Base-by-base conservation (phyloP, 2,888 invertebrate genomes). In the Sinohyriopsis cumingii region DNA sequence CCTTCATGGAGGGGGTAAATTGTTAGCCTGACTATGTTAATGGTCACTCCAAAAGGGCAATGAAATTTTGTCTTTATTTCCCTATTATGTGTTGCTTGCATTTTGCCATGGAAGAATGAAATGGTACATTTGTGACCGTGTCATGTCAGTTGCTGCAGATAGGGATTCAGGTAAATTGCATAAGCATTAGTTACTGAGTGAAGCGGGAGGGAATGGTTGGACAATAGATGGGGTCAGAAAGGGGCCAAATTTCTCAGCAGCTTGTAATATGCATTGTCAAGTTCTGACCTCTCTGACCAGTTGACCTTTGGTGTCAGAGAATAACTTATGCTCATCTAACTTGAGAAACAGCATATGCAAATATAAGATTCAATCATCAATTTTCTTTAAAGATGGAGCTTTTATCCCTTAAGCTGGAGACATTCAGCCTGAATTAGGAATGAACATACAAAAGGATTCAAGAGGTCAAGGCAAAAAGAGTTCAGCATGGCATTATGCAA, bases 41-140 rank as follows among this genome's bases (percentile, higher is more conserved):
- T 45, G 45, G 45, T 45, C 45, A 45, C 45, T 45, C 45, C 45
- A 45, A 45, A 45, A 45, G n/a, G 59, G 22, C 59, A 24, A 24
- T 59, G 24, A 59, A 59, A 59, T 59, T 59, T 59, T 59, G n/a
- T 45, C 45, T 24, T 59, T 59, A 22, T 59, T 59, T 59, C 59
- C 19, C 59, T 24, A n/a, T 59, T 59, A 22, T 59, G 59, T n/a
- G 59, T 59, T 59, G 24, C 24, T n/a, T 24, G 24, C n/a, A 59
- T 24, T 22, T 59, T 24, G n/a, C 20, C 12, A 24, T 18, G 59
- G 59, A 59, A 59, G 59, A 59, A 59, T 22, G 59, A 59, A 59
- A 59, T 24, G 59, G 20, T 59, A 59, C n/a, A 59, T 59, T 59
- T 59, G 24, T 22, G 24, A 24, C n/a, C 18, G 12, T 22, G 59